A percentile compares a stretch with the other conserved stretches of the same genome.
phyloP scores from a whole-genome alignment of 2,113 vertebrate genomes.

The Neomonachus schauinslandi region DNA sequence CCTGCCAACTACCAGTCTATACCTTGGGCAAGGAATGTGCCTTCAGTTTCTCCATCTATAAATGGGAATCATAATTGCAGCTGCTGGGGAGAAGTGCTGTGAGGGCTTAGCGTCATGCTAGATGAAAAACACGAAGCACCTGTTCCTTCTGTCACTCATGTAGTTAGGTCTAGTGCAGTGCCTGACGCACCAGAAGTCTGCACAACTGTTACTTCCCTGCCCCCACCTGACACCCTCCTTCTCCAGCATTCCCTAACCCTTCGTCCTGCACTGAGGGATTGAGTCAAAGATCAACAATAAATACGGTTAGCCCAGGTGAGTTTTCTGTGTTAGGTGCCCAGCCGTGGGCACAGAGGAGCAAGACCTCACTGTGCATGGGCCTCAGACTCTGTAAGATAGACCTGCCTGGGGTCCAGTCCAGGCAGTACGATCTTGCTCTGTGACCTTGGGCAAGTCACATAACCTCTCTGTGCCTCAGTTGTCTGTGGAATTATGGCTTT shows the following conservation, averaged over 20 bases:
- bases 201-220: background rate
- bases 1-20: background rate
- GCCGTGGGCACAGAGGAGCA: background rate
- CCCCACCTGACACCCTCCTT: background rate
- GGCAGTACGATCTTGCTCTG: background rate
- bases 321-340: background rate
- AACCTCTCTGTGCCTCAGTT: background rate
- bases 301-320: accelerated
- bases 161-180: background rate
- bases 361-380: background rate
- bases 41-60: background rate
- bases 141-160: background rate
- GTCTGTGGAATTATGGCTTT: background rate
- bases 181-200: background rate
- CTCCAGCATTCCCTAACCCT: background rate
- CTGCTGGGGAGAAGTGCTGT: background rate
- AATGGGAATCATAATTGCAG: no score
- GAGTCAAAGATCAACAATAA: background rate
- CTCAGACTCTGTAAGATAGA: background rate
- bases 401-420: background rate
- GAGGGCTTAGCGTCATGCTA: background rate
- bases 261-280: background rate
- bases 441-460: background rate
- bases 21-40: background rate
- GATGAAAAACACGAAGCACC: accelerated